Conservation (phyloP, 1,140 invertebrate species). For the Mesaphorura yosii region DNA sequence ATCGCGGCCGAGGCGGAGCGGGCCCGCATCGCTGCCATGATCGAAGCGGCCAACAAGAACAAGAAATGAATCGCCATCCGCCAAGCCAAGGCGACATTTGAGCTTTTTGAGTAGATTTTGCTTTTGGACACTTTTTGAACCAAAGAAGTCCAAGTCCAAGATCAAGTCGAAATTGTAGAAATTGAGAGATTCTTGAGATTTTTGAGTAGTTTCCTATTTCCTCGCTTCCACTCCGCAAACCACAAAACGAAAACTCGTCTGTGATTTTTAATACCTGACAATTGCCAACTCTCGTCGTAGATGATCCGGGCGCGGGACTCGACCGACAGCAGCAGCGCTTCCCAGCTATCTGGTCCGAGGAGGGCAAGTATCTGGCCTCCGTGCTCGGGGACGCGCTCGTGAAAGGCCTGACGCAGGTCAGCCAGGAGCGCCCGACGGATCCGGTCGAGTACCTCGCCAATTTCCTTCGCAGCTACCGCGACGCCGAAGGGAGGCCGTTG, state of each 20-base stretch:
- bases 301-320: no score
- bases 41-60: constrained; percentile 15
- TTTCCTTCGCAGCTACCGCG: constrained; percentile 45
- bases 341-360: constrained; percentile 30
- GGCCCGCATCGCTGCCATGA: constrained; percentile 3
- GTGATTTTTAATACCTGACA: no score
- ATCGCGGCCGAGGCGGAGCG: constrained; percentile 20
- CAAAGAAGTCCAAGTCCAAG: no score
- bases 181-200: no score
- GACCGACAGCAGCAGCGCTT: constrained; percentile 10
- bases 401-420: constrained; percentile 72
- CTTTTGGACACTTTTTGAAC: not conserved
- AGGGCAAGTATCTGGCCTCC: constrained; percentile 43
- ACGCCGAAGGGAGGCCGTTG: not conserved
- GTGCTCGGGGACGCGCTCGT: constrained; percentile 74
- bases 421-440: constrained; percentile 59
- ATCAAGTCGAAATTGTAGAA: no score
- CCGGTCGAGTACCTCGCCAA: constrained; percentile 68
- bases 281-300: no score
- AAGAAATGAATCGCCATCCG: constrained; percentile 14
- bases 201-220: no score
- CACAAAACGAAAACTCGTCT: no score
- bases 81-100: not conserved
- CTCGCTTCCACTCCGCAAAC: no score
- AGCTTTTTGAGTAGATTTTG: constrained; percentile 2